Conservation (phyloP, 92 coral and sea anemone genomes). For the Umimayanthus kanabou region DNA sequence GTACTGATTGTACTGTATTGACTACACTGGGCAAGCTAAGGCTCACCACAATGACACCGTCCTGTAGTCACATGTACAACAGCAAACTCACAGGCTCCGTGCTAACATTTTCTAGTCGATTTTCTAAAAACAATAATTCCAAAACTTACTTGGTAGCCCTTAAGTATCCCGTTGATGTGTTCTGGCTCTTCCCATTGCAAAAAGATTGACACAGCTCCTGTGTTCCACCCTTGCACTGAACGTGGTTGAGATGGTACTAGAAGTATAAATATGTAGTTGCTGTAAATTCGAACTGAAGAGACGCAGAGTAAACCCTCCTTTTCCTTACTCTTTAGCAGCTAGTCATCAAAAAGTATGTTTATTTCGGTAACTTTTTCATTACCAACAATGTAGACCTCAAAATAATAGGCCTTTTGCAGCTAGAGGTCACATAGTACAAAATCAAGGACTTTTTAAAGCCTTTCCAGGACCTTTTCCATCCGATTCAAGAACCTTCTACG, state of each 20-base stretch:
- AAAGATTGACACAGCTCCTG: slow-evolving; percentile 48
- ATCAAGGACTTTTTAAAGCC: no score
- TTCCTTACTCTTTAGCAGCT: no score
- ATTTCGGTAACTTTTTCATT: no score
- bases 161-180: slow-evolving; percentile 53
- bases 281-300: not conserved
- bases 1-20: no score
- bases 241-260: slow-evolving; percentile 62
- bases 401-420: no score
- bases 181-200: slow-evolving; percentile 69
- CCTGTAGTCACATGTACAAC: not conserved
- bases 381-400: not conserved
- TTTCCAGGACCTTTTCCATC: no score
- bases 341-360: no score
- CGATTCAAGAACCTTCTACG: no score
- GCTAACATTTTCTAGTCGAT: not conserved
- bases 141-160: slow-evolving; percentile 51
- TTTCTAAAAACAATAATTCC: not conserved
- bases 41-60: no score
- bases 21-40: no score
- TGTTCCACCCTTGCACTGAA: slow-evolving; percentile 53
- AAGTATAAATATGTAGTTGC: not conserved
- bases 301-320: no score
- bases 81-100: not conserved
- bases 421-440: no score